Percentiles rank a stretch among this genome's conserved stretches.
Conservation (phyloP, 2,113 vertebrate species). For the Parus major region DNA sequence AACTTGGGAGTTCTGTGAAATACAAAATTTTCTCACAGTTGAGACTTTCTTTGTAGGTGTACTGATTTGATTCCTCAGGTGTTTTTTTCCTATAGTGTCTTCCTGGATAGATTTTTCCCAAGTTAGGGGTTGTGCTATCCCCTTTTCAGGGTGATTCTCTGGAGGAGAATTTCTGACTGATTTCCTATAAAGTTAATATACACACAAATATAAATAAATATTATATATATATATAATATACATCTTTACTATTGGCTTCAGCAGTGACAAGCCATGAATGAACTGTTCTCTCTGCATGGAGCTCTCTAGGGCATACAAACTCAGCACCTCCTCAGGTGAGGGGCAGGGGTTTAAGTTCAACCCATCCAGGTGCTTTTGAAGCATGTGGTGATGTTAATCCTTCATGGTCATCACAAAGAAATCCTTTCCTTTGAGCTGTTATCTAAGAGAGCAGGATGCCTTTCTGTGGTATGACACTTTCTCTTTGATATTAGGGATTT, state of each 20-base stretch:
- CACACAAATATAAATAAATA: neutral
- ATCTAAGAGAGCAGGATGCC: neutral
- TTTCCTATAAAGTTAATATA: neutral
- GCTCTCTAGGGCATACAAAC: neutral
- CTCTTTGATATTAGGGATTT: neutral
- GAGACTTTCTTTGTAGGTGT: neutral
- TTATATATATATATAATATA: rapidly evolving
- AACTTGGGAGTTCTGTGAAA: neutral
- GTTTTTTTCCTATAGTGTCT: neutral
- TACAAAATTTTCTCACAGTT: neutral
- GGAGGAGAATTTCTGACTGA: neutral
- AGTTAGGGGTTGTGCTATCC: rapidly evolving
- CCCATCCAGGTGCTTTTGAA: neutral
- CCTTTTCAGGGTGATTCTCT: neutral
- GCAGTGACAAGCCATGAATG: neutral
- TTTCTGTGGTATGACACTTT: neutral
- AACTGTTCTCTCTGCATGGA: neutral
- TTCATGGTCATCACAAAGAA: neutral
- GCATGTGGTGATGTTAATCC: neutral
- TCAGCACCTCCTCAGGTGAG: neutral
- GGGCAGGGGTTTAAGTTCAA: neutral
- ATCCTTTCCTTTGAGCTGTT: neutral
- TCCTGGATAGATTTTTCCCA: neutral
- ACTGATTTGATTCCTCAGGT: neutral
- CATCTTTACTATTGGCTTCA: neutral